These are phyloP conservation scores for Acrocephalus kingi DNA, from an alignment of 2,113 vertebrate genomes.

Conservation along the genomic window DNA sequence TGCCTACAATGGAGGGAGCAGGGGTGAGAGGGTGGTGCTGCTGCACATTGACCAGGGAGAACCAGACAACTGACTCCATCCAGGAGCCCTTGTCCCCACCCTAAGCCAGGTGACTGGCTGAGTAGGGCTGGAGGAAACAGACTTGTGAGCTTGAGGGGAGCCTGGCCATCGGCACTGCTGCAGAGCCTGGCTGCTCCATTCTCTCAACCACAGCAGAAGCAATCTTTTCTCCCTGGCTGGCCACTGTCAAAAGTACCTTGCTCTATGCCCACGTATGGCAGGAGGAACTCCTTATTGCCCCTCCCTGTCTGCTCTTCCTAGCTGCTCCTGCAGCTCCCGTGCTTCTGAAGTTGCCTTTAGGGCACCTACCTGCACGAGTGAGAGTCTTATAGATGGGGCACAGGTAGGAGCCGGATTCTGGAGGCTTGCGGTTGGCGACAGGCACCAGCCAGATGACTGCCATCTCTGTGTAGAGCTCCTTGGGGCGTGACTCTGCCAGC, in stretches of 20 bases:
- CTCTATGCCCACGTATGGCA: fast-evolving
- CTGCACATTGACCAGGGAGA: fast-evolving
- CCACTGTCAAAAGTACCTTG: neutral
- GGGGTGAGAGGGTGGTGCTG: neutral
- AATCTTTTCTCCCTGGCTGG: neutral
- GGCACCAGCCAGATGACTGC: conserved; percentile 86
- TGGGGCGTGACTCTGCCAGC: conserved; percentile 81
- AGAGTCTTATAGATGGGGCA: conserved; percentile 95
- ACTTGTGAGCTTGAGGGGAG: neutral
- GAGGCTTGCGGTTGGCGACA: conserved; percentile 70
- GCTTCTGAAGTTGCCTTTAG: neutral
- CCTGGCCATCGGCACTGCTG: neutral
- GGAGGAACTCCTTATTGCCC: neutral
- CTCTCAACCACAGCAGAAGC: neutral
- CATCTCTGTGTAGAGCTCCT: conserved; percentile 91
- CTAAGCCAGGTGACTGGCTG: neutral
- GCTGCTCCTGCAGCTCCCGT: neutral
- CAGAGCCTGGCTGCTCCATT: neutral
- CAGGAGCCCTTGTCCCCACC: neutral
- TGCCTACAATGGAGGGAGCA: conserved; percentile 70
- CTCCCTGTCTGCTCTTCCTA: neutral
- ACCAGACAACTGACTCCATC: neutral
- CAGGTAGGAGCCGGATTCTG: conserved; percentile 76
- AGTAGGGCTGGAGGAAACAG: neutral
- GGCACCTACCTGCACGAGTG: conserved; percentile 82